phyloP scores from a whole-genome alignment of 2,797 vertebrate genomes.

The Sebastiscus tertius region DNA sequence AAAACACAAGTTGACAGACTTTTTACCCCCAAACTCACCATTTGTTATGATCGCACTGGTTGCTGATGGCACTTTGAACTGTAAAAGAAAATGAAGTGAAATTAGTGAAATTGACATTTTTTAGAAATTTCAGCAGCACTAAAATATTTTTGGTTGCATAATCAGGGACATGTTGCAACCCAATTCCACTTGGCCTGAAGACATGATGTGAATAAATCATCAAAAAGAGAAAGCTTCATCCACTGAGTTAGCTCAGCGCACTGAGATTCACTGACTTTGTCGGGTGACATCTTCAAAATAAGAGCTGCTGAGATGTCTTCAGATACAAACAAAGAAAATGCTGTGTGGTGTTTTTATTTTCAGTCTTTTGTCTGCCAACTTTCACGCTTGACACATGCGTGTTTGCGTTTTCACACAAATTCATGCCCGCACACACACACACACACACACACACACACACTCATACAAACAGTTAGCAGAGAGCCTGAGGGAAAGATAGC shows the following conservation, averaged over 20 bases:
- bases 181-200: slow-evolving; percentile 6
- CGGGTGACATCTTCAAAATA: slow-evolving; percentile 26
- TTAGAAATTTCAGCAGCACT: not conserved
- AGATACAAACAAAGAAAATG: slow-evolving; percentile 9
- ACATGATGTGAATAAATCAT: slow-evolving; percentile 34
- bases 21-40: slow-evolving; percentile 83
- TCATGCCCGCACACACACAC: not conserved
- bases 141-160: slow-evolving; percentile 19
- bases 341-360: slow-evolving; percentile 14
- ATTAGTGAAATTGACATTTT: slow-evolving; percentile 18
- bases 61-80: slow-evolving; percentile 98
- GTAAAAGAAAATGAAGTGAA: slow-evolving; percentile 51
- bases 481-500: slow-evolving; percentile 37
- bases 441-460: not conserved
- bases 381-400: not conserved
- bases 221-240: not conserved
- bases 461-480: slow-evolving; percentile 1
- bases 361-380: slow-evolving; percentile 31
- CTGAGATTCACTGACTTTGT: slow-evolving; percentile 7
- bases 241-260: slow-evolving; percentile 14
- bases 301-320: not conserved
- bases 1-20: not conserved
- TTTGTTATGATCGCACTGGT: slow-evolving; percentile 99
- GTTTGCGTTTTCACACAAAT: slow-evolving; percentile 4
- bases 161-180: not conserved